Conservation (phyloP, 2,888 invertebrate species). For the Flexamia atlantica region DNA sequence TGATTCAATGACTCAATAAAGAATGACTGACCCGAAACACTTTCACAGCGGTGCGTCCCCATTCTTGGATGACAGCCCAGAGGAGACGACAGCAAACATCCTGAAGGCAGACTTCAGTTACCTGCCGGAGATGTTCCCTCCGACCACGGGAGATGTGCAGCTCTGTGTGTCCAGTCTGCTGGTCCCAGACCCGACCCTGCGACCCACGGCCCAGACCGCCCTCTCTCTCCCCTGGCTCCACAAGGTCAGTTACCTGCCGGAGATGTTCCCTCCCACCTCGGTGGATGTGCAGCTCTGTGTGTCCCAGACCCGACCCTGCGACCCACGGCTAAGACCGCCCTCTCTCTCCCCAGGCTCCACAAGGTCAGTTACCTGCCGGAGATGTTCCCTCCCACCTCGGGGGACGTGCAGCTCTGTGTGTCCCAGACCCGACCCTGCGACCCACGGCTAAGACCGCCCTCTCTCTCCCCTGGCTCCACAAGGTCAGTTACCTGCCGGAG, state of each 20-base stretch:
- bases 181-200: slow-evolving; percentile 19
- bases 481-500: slow-evolving; percentile 86
- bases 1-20: too few species aligned
- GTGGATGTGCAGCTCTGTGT: too few species aligned
- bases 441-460: slow-evolving; percentile 84
- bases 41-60: slow-evolving; percentile 84
- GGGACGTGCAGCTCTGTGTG: background rate
- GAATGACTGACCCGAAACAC: too few species aligned
- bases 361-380: slow-evolving; percentile 90
- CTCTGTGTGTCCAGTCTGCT: slow-evolving; percentile 27
- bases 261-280: too few species aligned
- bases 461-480: slow-evolving; percentile 83
- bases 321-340: slow-evolving; percentile 19
- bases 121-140: slow-evolving; percentile 85
- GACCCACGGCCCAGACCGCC: slow-evolving; percentile 23
- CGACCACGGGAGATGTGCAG: background rate
- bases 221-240: slow-evolving; percentile 47
- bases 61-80: slow-evolving; percentile 89
- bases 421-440: slow-evolving; percentile 20
- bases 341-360: slow-evolving; percentile 40
- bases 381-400: slow-evolving; percentile 77
- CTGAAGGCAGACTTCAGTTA: slow-evolving; percentile 90
- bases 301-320: slow-evolving; percentile 20
- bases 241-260: background rate
- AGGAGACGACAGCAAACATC: slow-evolving; percentile 91